Base-by-base conservation (phyloP, 2,113 vertebrate species). In the Cardinalis cardinalis region DNA sequence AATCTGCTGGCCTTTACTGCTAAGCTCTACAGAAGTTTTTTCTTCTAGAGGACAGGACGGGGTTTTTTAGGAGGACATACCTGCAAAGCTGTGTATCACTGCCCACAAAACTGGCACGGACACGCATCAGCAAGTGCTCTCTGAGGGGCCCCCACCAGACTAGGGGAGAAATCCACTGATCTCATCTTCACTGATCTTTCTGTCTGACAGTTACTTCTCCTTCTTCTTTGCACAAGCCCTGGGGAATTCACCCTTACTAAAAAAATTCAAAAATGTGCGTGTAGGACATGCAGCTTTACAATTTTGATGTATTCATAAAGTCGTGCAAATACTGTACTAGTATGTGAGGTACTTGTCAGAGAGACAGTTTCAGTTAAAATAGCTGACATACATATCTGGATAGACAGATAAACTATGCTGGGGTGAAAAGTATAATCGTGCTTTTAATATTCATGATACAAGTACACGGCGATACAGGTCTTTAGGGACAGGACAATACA, bases 391-490 rank as follows among this genome's bases (percentile, higher is more conserved):
- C 18, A 18, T 71, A 80, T 87, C 51, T 88, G 63, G 55, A 87
- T 76, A 84, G 90, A 93, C 73, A 94, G 83, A 88, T 90, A 81
- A 84, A 66, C 66, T 75, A 20, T 12, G 12, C 49, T 87, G 86
- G 68, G 53, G 53, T 95, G 90, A 93, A 93, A 95, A 88, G 51
- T 73, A 77, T 68, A 90, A 90, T 66, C 0, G 2, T 61, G 55
- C 46, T 90, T 92, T 95, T 88, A 94, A 93, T 95, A 92, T 90
- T 90, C 66, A 88, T 90, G 83, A 31, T 52, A 31, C 17, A 52
- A 52, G 20, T 65, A 65, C 69, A n/a, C 34, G 41, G 64, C 7
- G 9, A 25, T 31, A 12, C n/a, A 78, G 34, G 18, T 85, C 34
- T 70, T 66, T 49, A 32, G 55, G n/a, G 76, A 71, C 51, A 84